Evolutionary conservation across 2,888 invertebrate genomes (phyloP).

Genomic region (Perizoma flavofasciatum): DNA sequence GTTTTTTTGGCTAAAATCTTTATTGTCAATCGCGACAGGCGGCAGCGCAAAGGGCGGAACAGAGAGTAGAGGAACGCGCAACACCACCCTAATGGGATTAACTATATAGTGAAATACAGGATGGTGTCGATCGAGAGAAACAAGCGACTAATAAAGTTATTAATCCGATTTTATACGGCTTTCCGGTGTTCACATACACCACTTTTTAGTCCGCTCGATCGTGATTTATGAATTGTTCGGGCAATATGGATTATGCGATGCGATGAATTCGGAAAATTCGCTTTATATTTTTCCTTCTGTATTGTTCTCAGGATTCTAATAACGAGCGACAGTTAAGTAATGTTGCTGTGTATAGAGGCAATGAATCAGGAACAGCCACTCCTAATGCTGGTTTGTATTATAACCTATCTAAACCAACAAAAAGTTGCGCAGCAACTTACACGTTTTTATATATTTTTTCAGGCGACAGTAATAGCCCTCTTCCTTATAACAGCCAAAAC

Average conservation of each 20-base stretch:
- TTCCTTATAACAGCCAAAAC: conserved; percentile 50
- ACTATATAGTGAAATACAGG: conserved; percentile 79
- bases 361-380: conserved; percentile 60
- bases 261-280: conserved; percentile 5
- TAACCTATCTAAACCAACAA: not conserved
- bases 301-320: conserved; percentile 59
- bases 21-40: conserved; percentile 12
- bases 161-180: conserved; percentile 79
- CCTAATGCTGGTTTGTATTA: conserved; percentile 54
- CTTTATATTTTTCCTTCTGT: conserved; percentile 30
- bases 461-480: conserved; percentile 61
- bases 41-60: conserved; percentile 50
- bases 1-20: conserved; percentile 9
- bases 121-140: conserved; percentile 78
- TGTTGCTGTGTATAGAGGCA: conserved; percentile 47
- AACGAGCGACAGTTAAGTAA: conserved; percentile 51
- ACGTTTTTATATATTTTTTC: conserved; percentile 23
- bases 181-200: conserved; percentile 62
- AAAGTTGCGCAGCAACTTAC: not conserved
- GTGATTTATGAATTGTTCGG: conserved; percentile 51
- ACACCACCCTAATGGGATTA: conserved; percentile 71
- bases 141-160: conserved; percentile 83
- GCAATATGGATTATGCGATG: conserved; percentile 33
- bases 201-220: conserved; percentile 55
- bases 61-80: conserved; percentile 61